These are phyloP conservation scores for Drosophila diplacantha DNA, from an alignment of 2,888 invertebrate species.

Conservation along the genomic window DNA sequence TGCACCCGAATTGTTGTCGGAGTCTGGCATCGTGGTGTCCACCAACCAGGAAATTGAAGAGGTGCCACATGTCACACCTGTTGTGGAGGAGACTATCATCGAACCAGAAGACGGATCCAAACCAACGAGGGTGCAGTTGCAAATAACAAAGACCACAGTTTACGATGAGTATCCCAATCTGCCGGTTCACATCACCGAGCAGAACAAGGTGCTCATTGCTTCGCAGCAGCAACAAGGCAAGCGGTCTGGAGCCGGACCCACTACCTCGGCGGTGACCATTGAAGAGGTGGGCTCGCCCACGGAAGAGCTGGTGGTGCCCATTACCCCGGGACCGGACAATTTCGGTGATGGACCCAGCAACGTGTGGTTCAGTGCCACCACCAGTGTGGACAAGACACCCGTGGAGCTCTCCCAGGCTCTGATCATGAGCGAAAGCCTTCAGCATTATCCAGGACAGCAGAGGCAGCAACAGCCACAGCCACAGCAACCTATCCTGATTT, in stretches of 20 bases:
- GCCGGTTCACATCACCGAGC: conserved; percentile 62
- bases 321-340: conserved; percentile 79
- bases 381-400: conserved; percentile 44
- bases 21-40: conserved; percentile 62
- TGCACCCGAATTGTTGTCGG: conserved; percentile 58
- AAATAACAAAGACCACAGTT: conserved; percentile 73
- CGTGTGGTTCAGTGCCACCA: conserved; percentile 68
- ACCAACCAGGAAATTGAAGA: conserved; percentile 55
- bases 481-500: conserved; percentile 77
- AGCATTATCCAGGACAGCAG: conserved; percentile 72
- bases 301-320: conserved; percentile 78
- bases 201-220: conserved; percentile 71
- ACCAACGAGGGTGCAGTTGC: conserved; percentile 66
- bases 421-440: conserved; percentile 70
- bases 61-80: conserved; percentile 48
- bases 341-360: conserved; percentile 50
- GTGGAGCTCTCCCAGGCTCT: conserved; percentile 65
- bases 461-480: conserved; percentile 3
- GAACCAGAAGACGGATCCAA: conserved; percentile 25
- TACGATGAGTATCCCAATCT: conserved; percentile 68
- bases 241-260: conserved; percentile 67
- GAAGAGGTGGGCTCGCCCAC: conserved; percentile 79
- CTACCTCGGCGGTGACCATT: conserved; percentile 79
- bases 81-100: conserved; percentile 21
- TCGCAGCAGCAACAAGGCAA: conserved; percentile 54